Base-by-base conservation (phyloP, 2,888 invertebrate species). In the Andrena dorsata region DNA sequence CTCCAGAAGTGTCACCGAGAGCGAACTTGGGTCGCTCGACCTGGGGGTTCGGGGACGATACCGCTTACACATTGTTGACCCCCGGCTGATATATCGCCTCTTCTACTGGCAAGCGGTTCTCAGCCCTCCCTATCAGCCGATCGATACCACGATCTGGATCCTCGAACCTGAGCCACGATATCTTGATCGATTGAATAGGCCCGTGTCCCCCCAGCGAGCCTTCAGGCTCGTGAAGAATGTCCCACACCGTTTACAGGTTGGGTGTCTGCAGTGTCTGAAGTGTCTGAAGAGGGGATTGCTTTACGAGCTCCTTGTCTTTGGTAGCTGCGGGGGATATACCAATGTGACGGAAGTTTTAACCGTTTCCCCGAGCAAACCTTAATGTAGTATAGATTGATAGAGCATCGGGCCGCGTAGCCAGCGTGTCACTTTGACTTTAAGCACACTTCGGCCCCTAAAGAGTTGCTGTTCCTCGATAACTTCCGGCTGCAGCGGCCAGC, bases 41-140 rank as follows among this genome's bases (percentile, higher is more conserved):
- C 89, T 85, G 90, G 86, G 85, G 86, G 86, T 84, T 87, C 86
- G 88, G 76, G 83, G 78, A 88, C 87, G 89, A 76, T 87, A 88
- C 86, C 87, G 89, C 91, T 91, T 92, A 92, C 91, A 92, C 91
- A 92, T 92, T 92, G 92, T 93, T 93, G 92, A 92, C 92, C 92
- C 90, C 89, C 80, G 88, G 84, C 89, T 92, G 92, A 93, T 92
- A 91, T 92, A 92, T 91, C 88, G 90, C 89, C 87, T 87, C 88
- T 88, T 86, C 83, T 78, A 82, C 86, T 83, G 82, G 86, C 89
- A 88, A 92, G 90, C 78, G 91, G 89, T 92, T 91, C 92, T 92
- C 91, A 91, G 90, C 64, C 73, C 80, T 28, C 16, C 49, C 49
- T 81, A 84, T 86, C 86, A 69, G 81, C 35, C 80, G 60, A 85